These are phyloP conservation scores for Drosophila rellima DNA, from an alignment of 2,888 invertebrate genomes.

Conservation along the genomic window DNA sequence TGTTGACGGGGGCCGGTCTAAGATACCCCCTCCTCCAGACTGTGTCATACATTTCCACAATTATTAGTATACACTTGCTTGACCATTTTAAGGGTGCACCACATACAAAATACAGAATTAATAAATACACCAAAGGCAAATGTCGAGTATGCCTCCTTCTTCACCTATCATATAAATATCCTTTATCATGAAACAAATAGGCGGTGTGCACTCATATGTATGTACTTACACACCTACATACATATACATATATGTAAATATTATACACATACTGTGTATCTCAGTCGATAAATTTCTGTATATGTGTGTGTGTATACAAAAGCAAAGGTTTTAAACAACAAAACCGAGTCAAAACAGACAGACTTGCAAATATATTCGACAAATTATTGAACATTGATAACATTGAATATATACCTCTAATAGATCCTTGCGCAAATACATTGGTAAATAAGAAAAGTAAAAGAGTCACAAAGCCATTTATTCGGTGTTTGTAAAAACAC, in stretches of 20 bases:
- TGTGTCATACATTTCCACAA: not conserved
- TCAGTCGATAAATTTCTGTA: slow-evolving; percentile 18
- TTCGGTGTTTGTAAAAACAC: slow-evolving; percentile 58
- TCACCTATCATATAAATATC: not conserved
- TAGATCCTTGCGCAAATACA: slow-evolving; percentile 56
- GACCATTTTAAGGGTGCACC: not conserved
- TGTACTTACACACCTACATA: slow-evolving; percentile 10
- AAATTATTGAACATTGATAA: not conserved
- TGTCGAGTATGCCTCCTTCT: not conserved
- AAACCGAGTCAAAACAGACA: not conserved
- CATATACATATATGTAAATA: slow-evolving; percentile 14
- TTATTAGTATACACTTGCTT: slow-evolving; percentile 4
- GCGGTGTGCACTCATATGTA: slow-evolving; percentile 14
- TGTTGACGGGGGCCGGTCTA: slow-evolving; percentile 15
- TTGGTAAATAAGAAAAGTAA: slow-evolving; percentile 58
- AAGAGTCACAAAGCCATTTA: slow-evolving; percentile 53
- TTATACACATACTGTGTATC: slow-evolving; percentile 12
- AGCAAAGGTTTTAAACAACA: slow-evolving; percentile 7
- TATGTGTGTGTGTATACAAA: slow-evolving; percentile 27
- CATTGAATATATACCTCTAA: slow-evolving; percentile 48
- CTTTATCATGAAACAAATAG: slow-evolving; percentile 13
- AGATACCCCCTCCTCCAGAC: not conserved
- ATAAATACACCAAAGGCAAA: not conserved
- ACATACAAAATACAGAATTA: not conserved
- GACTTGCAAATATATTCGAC: not conserved